Base-by-base conservation (phyloP, 1,140 invertebrate genomes). In the Meloidogyne exigua region DNA sequence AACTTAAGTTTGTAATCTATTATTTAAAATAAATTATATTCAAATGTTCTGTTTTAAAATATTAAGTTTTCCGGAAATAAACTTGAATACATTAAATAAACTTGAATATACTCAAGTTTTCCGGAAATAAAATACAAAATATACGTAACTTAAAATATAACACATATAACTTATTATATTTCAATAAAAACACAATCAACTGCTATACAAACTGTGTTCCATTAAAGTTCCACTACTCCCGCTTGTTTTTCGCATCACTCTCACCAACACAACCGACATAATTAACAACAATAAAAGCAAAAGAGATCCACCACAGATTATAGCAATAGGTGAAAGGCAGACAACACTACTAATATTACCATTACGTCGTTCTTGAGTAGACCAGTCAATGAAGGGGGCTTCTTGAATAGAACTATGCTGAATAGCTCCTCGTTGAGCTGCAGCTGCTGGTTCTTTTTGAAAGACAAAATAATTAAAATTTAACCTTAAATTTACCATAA, bases 301-400 rank as follows among this genome's bases (percentile, higher is more conserved):
- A 12, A 80, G 44, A 11, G n/a, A 15, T 18, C 70, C 76, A 18
- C 79, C 79, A 66, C 39, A 66, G 12, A 83, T 80, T 26, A 80
- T 42, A 36, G 79, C 79, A 23, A 68, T 65, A 15, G 79, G 80
- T 23, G 79, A 80, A 66, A 80, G 84, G 81, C 79, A 80, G 13
- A 75, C 73, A 72, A 72, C 12, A 13, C 10, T 39, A 39, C 3
- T 25, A 42, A 28, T 26, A 15, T 26, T 23, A 5, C 23, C 42
- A 12, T 36, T 62, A 21, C 49, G 42, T 32, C 68, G 57, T 80
- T 64, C 39, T 7, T 21, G 18, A 21, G 26, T 28, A 28, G 39
- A 44, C 65, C 65, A 75, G 68, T 39, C 78, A 28, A 73, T 21
- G n/a, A 62, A 36, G 18, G 77, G 70, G 15, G 32, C 77, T 21